Conservation (phyloP, 2,113 vertebrate genomes). For the Nothobranchius kuhntae region DNA sequence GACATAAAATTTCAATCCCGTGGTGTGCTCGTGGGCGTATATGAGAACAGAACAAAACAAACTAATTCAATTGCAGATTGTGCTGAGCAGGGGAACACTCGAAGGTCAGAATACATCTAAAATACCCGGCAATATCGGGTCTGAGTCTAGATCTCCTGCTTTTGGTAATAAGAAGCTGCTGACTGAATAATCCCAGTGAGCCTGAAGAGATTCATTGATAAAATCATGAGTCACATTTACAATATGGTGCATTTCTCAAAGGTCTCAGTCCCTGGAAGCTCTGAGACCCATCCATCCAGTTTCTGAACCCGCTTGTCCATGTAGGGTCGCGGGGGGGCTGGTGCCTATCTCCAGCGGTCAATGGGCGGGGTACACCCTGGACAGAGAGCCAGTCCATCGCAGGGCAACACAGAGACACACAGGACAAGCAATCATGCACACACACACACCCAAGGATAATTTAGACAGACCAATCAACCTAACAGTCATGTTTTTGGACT, state of each 20-base stretch:
- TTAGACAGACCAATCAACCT: no score
- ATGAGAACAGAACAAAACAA: constrained; percentile 21
- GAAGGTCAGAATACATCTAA: constrained; percentile 26
- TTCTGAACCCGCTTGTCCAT: no score
- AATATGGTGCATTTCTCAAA: constrained; percentile 9
- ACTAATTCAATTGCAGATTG: constrained; percentile 41
- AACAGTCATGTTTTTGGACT: no score
- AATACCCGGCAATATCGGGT: constrained; percentile 23
- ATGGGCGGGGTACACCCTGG: no score
- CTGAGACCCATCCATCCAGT: not conserved
- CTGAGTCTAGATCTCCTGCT: constrained; percentile 29
- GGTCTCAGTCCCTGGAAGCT: not conserved
- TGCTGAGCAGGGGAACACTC: constrained; percentile 6
- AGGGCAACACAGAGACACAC: no score
- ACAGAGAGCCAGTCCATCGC: no score
- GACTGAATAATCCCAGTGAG: constrained; percentile 29
- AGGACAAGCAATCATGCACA: no score
- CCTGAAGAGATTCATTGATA: constrained; percentile 25
- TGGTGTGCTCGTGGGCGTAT: constrained; percentile 15
- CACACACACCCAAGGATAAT: no score
- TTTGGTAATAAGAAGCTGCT: constrained; percentile 16
- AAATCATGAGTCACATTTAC: constrained; percentile 18
- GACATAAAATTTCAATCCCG: constrained; percentile 19
- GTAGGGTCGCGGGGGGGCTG: no score
- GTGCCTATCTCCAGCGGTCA: no score